phyloP scores from a whole-genome alignment of 2,888 invertebrate genomes.

The Rhagonycha fulva region DNA sequence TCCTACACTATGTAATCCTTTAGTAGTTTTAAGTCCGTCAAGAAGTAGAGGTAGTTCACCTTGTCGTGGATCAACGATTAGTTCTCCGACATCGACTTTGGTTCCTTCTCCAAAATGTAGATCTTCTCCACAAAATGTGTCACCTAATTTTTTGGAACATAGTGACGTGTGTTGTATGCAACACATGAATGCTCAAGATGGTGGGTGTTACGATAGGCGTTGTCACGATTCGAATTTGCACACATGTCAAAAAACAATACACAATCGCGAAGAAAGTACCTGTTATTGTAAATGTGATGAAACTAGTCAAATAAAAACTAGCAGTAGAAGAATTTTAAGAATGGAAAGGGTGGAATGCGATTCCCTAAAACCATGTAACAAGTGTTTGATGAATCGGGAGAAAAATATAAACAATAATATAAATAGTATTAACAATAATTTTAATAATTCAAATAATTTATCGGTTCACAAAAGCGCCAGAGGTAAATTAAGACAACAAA shows the following conservation, averaged over 20 bases:
- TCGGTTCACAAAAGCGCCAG: constrained; percentile 45
- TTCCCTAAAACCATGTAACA: constrained; percentile 42
- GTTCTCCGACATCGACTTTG: constrained; percentile 47
- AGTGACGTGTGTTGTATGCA: constrained; percentile 12
- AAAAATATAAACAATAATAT: constrained; percentile 48
- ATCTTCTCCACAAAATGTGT: constrained; percentile 28
- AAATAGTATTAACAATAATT: constrained; percentile 45
- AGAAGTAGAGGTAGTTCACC: constrained; percentile 42
- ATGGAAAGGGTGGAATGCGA: constrained; percentile 34
- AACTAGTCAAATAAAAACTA: constrained; percentile 55
- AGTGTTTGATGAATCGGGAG: constrained; percentile 45
- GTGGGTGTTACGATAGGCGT: constrained; percentile 10
- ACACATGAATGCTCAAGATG: constrained; percentile 5
- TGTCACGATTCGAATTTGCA: not conserved
- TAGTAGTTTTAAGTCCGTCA: constrained; percentile 47
- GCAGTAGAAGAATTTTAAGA: constrained; percentile 42
- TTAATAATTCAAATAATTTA: constrained; percentile 43
- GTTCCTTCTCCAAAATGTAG: constrained; percentile 46
- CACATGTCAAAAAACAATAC: constrained; percentile 12
- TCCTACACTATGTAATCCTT: constrained; percentile 35
- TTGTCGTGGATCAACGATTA: constrained; percentile 36
- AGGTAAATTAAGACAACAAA: constrained; percentile 51
- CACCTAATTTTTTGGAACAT: constrained; percentile 14
- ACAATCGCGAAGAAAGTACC: constrained; percentile 9
- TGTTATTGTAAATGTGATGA: constrained; percentile 7